These are phyloP conservation scores for Molothrus ater DNA, from an alignment of 2,797 vertebrate genomes.

Conservation along the genomic window DNA sequence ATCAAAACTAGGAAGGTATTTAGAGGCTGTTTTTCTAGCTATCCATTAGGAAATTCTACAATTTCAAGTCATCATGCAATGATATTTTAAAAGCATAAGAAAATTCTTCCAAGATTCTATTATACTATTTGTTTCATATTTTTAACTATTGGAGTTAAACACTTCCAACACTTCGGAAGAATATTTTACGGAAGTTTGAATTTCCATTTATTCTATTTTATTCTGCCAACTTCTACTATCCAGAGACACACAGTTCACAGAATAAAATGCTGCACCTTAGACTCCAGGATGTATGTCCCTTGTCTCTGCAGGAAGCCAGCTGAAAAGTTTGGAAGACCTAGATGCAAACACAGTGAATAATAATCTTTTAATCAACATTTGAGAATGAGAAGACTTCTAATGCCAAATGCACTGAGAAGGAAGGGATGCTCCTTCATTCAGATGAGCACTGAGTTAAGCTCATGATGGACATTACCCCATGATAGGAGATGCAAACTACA, in stretches of 20 bases:
- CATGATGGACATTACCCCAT: neutral
- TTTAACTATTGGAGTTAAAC: neutral
- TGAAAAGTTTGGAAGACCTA: neutral
- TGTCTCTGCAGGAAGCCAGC: neutral
- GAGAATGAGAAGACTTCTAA: neutral
- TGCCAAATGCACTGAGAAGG: neutral
- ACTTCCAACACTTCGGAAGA: neutral
- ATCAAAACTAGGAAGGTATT: neutral
- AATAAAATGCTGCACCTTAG: neutral
- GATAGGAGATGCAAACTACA: neutral
- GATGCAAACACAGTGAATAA: neutral
- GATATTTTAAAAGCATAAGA: neutral
- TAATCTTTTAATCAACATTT: neutral
- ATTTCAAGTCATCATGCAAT: neutral
- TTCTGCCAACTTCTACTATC: neutral
- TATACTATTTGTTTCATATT: neutral
- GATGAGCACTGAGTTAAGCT: neutral
- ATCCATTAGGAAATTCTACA: neutral
- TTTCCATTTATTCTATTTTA: neutral
- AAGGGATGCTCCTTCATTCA: neutral
- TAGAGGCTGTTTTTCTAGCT: neutral
- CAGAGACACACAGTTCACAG: neutral
- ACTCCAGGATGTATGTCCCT: neutral
- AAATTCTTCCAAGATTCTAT: neutral
- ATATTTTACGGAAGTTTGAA: neutral